Evolutionary conservation across 2,888 invertebrate genomes (phyloP), one percentile per base, ranked within the genome.

Genomic region (Nemapogon koenigi): DNA sequence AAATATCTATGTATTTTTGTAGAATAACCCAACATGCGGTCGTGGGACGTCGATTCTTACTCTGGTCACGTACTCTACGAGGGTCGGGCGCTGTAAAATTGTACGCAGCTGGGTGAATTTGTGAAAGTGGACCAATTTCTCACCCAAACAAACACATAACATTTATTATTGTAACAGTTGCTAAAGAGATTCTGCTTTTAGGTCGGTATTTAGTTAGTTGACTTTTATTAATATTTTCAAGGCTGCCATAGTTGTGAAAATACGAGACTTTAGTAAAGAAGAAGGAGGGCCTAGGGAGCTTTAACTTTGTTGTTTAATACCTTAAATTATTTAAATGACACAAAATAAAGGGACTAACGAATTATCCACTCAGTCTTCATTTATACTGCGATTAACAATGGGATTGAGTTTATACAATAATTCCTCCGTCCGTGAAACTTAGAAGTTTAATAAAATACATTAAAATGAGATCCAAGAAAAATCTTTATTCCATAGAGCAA

Each of bases 1-100:
- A 28, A 28, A 28, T 28, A 28, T 10, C 4, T 33, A 19, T 18
- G 33, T 33, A 33, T 33, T 33, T 31, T 19, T 33, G 4, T 14
- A 19, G 19, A n/a, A 33, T 3, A 33, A 19, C 33, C 33, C 11
- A 13, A 10, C 11, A 14, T 18, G 33, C 33, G 18, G 33, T 31
- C 31, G 16, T 17, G 14, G 19, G 17, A 16, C 17, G 37, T 2
- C 25, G 28, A 56, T 66, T 59, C 56, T 51, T 45, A 59, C 43
- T 40, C 60, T 16, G 44, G 64, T 60, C 72, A 70, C 71, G 69
- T 66, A 47, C 35, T 41, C 27, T 37, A 43, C 25, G 48, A 56
- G 59, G 57, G 50, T 55, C 55, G 52, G 49, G 48, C 53, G 52
- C 49, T 59, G 59, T 67, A 62, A 68, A 68, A 69, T 60, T 62